Percentiles rank a stretch among this genome's conserved stretches.
Conservation (phyloP, 2,888 invertebrate genomes). For the Patella pellucida region DNA sequence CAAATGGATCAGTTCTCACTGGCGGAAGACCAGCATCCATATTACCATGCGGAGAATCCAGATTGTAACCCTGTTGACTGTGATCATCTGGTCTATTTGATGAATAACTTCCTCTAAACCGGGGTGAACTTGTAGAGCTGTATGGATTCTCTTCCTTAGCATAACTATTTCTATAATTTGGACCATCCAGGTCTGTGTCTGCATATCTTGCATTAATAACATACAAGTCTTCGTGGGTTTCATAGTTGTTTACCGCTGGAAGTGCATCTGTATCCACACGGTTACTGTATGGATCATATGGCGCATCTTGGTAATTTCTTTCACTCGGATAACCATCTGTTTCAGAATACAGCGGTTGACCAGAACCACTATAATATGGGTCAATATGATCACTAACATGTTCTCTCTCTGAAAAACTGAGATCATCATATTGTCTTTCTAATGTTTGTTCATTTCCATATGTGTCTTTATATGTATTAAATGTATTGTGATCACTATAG, state of each 20-base stretch:
- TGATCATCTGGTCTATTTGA: slow-evolving; percentile 21
- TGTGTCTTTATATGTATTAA: slow-evolving; percentile 22
- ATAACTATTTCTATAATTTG: slow-evolving; percentile 21
- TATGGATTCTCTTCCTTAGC: not conserved
- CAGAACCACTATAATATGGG: slow-evolving; percentile 27
- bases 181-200: slow-evolving; percentile 15
- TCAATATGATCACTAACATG: slow-evolving; percentile 23
- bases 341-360: not conserved
- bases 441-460: slow-evolving; percentile 22
- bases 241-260: slow-evolving; percentile 7
- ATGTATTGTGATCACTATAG: slow-evolving; percentile 26
- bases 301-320: slow-evolving; percentile 39
- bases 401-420: slow-evolving; percentile 14
- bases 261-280: slow-evolving; percentile 18
- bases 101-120: slow-evolving; percentile 25
- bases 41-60: slow-evolving; percentile 38
- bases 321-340: slow-evolving; percentile 15
- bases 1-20: slow-evolving; percentile 60
- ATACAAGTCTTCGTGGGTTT: not conserved
- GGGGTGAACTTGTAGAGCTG: not conserved
- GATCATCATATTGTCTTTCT: slow-evolving; percentile 25
- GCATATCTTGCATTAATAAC: not conserved
- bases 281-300: slow-evolving; percentile 26
- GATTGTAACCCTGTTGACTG: slow-evolving; percentile 21
- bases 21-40: slow-evolving; percentile 52